Percentiles rank a stretch among this genome's conserved stretches.
Evolutionary conservation across 1,140 invertebrate species (phyloP).

Genomic region (Mya arenaria): DNA sequence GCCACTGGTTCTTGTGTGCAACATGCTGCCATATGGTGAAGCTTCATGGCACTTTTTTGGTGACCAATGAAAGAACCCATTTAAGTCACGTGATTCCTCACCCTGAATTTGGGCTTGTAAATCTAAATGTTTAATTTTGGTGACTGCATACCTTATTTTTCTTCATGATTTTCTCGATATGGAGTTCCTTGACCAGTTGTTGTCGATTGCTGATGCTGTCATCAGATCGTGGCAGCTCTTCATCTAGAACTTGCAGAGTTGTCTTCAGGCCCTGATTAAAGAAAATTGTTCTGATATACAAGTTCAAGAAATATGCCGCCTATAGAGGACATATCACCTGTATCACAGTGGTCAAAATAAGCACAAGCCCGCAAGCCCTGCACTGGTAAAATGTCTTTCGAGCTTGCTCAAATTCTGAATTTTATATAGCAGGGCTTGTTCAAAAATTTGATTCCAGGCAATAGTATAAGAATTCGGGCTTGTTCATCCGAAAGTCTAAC

Average conservation of each 20-base stretch:
- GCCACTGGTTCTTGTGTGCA: too few relatives aligned
- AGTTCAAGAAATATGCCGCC: too few relatives aligned
- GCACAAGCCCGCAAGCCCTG: background rate
- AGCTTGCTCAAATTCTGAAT: background rate
- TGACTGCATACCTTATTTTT: constrained; percentile 74
- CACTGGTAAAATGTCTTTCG: background rate
- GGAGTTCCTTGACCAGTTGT: constrained; percentile 72
- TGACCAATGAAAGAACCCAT: too few relatives aligned
- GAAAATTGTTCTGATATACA: constrained; percentile 12
- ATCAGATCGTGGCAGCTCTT: constrained; percentile 72
- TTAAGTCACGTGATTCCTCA: too few relatives aligned
- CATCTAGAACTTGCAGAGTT: constrained; percentile 76
- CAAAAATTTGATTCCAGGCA: background rate
- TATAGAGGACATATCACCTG: too few relatives aligned
- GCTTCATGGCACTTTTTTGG: too few relatives aligned
- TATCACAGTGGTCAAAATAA: background rate
- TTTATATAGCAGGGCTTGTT: background rate
- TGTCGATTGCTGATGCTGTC: constrained; percentile 76
- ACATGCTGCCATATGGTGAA: too few relatives aligned
- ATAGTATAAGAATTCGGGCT: too few relatives aligned
- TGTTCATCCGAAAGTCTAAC: too few relatives aligned
- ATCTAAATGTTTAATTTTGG: background rate
- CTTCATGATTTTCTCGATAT: constrained; percentile 78
- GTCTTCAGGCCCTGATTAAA: constrained; percentile 72
- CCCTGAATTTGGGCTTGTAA: background rate